Evolutionary conservation across 53 echinoderm and acorn worm genomes (phyloP).

Genomic region (Echinarachnius parma): DNA sequence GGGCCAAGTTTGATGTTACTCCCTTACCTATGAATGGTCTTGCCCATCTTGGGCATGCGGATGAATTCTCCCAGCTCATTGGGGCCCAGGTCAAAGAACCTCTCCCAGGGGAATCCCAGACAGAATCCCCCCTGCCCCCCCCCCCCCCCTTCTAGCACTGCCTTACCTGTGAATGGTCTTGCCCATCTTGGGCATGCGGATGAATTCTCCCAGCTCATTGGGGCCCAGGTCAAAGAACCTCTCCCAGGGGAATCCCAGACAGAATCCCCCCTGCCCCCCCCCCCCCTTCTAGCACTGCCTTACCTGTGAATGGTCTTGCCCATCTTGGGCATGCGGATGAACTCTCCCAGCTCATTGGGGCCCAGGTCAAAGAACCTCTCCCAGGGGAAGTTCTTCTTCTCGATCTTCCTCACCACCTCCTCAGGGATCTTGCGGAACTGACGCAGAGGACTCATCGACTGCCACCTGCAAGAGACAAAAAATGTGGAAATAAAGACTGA

Average conservation of each 20-base stretch:
- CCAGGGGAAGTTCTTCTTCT: constrained; percentile 99
- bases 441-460: constrained; percentile 95
- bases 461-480: constrained; percentile 67
- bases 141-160: too few relatives aligned
- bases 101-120: constrained; percentile 99
- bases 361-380: constrained; percentile 98
- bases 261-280: too few relatives aligned
- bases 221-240: constrained; percentile 69
- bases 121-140: too few relatives aligned
- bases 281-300: too few relatives aligned
- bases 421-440: constrained; percentile 98
- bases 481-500: too few relatives aligned
- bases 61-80: constrained; percentile 98
- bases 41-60: constrained; percentile 99
- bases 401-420: constrained; percentile 96
- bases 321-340: constrained; percentile 99
- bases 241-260: constrained; percentile 99
- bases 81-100: constrained; percentile 97
- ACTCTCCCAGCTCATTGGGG: constrained; percentile 95
- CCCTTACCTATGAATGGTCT: constrained; percentile 86
- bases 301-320: constrained; percentile 96
- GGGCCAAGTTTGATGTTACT: too few relatives aligned
- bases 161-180: constrained; percentile 92
- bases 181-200: constrained; percentile 99
- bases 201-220: constrained; percentile 27